Base-by-base conservation (phyloP, 2,888 invertebrate genomes). In the Chirona hameri region DNA sequence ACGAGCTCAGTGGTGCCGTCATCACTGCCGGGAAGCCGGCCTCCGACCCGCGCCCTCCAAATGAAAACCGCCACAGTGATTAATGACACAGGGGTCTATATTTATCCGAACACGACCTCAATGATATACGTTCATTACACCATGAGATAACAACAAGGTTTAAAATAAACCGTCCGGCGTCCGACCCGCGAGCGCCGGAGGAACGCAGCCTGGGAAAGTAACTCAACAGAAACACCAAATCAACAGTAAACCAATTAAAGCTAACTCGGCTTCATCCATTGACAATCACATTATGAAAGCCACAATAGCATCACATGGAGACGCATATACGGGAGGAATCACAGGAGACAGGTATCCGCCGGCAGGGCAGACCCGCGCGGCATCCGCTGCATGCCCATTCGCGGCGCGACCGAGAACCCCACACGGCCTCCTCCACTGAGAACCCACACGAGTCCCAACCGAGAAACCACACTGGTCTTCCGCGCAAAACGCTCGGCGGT, bases 141-240 rank as follows among this genome's bases (percentile, higher is more conserved):
- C 76, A 76, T 76, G 24, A 76, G 76, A 76, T 76, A 76, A 76
- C 69, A 69, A 69, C 76, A 27, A 76, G 76, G 76, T 76, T 76
- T 39, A 76, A 76, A 76, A 46, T 46, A 76, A 76, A 46, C 76
- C 21, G 24, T 24, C 76, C 76, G 39, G 46, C 18, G 46, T 1
- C 24, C 76, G 21, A 14, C 76, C 31, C 14, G 72, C 72, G 14
- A 72, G 72, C 72, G 72, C 10, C 31, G 18, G 29, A 18, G 18
- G 72, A 0, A 18, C 72, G 72, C 72, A 14, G 31, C 31, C 72
- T 31, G 72, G 31, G 7, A 72, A 72, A 31, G 72, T 72, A 72
- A 76, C 76, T 18, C 39, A 76, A 76, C 76, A 46, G 24, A 76
- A 76, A 76, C 76, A 46, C 76, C 76, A 76, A 46, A 76, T 24